These are phyloP conservation scores for Eucriotettix oculatus DNA, from an alignment of 2,888 invertebrate genomes.

Conservation along the genomic window DNA sequence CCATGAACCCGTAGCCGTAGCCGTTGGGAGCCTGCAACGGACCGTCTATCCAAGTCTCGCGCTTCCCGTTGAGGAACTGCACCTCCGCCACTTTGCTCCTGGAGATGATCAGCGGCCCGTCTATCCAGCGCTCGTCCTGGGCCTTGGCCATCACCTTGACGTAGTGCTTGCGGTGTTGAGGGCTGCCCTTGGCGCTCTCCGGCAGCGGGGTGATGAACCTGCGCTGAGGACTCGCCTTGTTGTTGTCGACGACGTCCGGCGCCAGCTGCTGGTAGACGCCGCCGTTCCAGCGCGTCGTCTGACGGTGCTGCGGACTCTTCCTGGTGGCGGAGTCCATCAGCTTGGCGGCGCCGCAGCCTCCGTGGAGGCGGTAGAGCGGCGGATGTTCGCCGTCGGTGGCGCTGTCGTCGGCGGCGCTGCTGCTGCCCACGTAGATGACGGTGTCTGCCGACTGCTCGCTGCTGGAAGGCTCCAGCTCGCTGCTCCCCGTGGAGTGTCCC, in stretches of 20 bases:
- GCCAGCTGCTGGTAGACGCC: no score
- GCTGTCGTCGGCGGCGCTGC: conserved; percentile 43
- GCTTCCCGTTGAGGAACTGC: conserved; percentile 60
- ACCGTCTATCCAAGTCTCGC: conserved; percentile 92
- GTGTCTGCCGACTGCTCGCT: conserved; percentile 96
- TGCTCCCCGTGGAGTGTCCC: conserved; percentile 52
- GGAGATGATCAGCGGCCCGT: conserved; percentile 80
- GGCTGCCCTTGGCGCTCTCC: conserved; percentile 24
- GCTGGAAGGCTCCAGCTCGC: conserved; percentile 87
- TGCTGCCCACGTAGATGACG: conserved; percentile 77
- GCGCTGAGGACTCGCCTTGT: no score
- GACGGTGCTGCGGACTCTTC: no score
- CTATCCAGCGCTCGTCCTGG: conserved; percentile 85
- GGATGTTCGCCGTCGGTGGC: conserved; percentile 87
- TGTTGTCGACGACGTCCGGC: no score
- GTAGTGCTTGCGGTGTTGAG: conserved; percentile 24
- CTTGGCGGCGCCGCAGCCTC: conserved; percentile 35
- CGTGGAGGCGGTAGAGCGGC: conserved; percentile 45
- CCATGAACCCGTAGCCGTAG: conserved; percentile 66
- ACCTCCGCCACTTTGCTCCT: conserved; percentile 58
- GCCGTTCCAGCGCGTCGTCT: no score
- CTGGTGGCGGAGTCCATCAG: no score
- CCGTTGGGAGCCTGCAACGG: conserved; percentile 44
- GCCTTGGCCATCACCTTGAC: no score
- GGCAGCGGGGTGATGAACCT: no score